Evolutionary conservation across 2,888 invertebrate genomes (phyloP).

Genomic region (Clanis bilineata): DNA sequence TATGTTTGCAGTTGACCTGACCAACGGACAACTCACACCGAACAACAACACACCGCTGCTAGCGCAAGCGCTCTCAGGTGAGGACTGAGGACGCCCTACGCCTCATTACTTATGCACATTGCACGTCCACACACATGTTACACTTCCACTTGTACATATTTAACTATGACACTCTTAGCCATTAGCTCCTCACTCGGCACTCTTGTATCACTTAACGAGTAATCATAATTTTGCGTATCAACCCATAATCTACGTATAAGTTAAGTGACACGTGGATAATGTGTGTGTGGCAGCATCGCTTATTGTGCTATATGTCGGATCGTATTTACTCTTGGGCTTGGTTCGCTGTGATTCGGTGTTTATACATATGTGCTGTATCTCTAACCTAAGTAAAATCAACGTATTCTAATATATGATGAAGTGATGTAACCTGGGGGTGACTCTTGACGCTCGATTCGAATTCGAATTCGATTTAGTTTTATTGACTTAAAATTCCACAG

Average conservation of each 20-base stretch:
- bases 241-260: neutral
- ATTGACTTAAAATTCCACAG: too few species aligned
- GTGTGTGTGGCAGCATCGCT: slow-evolving; percentile 11
- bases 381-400: too few species aligned
- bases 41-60: slow-evolving; percentile 97
- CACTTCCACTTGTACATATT: slow-evolving; percentile 20
- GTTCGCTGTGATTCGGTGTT: slow-evolving; percentile 1
- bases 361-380: too few species aligned
- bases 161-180: slow-evolving; percentile 16
- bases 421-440: too few species aligned
- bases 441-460: too few species aligned
- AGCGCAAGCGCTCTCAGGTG: slow-evolving; percentile 98
- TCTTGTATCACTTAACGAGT: slow-evolving; percentile 1
- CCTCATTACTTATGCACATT: slow-evolving; percentile 41
- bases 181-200: slow-evolving; percentile 10
- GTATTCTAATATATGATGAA: too few species aligned
- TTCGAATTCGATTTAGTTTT: too few species aligned
- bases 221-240: slow-evolving; percentile 16
- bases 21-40: slow-evolving; percentile 97
- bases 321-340: neutral
- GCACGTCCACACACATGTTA: slow-evolving; percentile 34
- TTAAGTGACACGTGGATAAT: neutral
- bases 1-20: slow-evolving; percentile 95
- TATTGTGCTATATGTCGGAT: neutral
- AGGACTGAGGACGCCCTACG: slow-evolving; percentile 53